These are phyloP conservation scores for Drosophila setosimentum DNA, from an alignment of 2,888 invertebrate species.

Conservation along the genomic window DNA sequence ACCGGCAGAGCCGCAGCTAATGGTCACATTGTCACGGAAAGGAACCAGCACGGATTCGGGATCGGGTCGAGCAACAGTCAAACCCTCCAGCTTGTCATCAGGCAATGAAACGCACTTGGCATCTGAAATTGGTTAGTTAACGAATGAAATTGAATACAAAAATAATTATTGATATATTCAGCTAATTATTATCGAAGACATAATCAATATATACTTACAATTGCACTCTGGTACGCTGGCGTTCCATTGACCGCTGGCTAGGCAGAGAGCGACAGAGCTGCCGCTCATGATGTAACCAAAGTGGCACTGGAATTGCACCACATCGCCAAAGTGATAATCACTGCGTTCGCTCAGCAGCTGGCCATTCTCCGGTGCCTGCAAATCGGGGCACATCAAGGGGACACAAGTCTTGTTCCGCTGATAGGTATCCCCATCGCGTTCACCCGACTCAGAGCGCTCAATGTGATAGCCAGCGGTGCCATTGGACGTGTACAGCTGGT, in stretches of 20 bases:
- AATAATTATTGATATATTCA: background rate
- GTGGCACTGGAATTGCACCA: constrained; percentile 96
- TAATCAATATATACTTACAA: constrained; percentile 88
- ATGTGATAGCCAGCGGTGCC: constrained; percentile 95
- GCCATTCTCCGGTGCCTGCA: constrained; percentile 93
- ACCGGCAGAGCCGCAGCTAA: constrained; percentile 92
- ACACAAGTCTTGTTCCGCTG: constrained; percentile 98
- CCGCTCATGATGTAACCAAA: constrained; percentile 98
- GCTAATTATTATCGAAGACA: background rate
- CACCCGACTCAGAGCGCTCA: constrained; percentile 93
- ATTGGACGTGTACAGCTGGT: constrained; percentile 93
- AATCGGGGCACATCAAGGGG: constrained; percentile 93
- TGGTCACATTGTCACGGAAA: constrained; percentile 95
- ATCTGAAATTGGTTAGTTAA: constrained; percentile 86
- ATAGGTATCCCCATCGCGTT: constrained; percentile 94
- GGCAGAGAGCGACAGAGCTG: constrained; percentile 93
- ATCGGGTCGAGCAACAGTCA: constrained; percentile 91
- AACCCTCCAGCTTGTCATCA: constrained; percentile 94
- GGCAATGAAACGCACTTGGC: constrained; percentile 95
- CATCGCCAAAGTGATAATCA: constrained; percentile 95
- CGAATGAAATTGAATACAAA: background rate
- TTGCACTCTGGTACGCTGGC: constrained; percentile 96
- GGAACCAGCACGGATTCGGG: constrained; percentile 94
- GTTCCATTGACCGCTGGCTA: constrained; percentile 96
- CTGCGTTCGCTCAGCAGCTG: constrained; percentile 92